Percentiles rank a stretch among this genome's conserved stretches.
Conservation (phyloP, 2,113 vertebrate genomes). For the Actinemys pallida region DNA sequence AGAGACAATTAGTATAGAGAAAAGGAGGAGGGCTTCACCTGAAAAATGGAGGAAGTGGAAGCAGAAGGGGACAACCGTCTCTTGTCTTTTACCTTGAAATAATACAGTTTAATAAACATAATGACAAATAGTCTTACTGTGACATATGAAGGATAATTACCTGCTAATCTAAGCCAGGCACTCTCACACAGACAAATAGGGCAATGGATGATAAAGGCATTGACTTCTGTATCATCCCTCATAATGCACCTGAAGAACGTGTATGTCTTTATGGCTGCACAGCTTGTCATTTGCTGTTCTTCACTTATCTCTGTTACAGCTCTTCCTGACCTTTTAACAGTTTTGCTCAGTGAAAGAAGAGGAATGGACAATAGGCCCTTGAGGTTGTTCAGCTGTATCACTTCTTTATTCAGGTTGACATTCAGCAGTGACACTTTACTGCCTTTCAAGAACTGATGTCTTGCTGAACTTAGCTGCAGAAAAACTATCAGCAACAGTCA, state of each 20-base stretch:
- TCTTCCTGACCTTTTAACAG: conserved; percentile 55
- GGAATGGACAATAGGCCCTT: conserved; percentile 47
- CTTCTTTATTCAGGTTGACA: conserved; percentile 64
- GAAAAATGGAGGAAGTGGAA: neutral
- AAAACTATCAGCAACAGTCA: neutral
- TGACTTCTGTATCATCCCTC: neutral
- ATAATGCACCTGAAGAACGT: neutral
- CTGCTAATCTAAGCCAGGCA: neutral
- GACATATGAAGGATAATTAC: conserved; percentile 6
- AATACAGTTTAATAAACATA: conserved; percentile 21
- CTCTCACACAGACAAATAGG: conserved; percentile 20
- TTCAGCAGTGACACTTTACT: conserved; percentile 45
- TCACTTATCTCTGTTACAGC: conserved; percentile 52
- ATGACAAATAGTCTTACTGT: conserved; percentile 16
- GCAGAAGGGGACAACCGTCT: too few species aligned
- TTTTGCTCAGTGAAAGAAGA: conserved; percentile 33
- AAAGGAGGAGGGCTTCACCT: neutral
- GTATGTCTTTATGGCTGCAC: conserved; percentile 31
- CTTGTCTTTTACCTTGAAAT: neutral
- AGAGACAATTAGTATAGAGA: neutral
- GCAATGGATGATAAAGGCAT: conserved; percentile 36
- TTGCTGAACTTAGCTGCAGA: neutral
- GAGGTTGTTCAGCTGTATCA: neutral
- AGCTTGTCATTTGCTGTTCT: conserved; percentile 60
- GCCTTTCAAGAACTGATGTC: conserved; percentile 42